Percentiles rank a stretch among this genome's conserved stretches.
Evolutionary conservation across 2,888 invertebrate genomes (phyloP).

Genomic region (Gastrophysa polygoni): DNA sequence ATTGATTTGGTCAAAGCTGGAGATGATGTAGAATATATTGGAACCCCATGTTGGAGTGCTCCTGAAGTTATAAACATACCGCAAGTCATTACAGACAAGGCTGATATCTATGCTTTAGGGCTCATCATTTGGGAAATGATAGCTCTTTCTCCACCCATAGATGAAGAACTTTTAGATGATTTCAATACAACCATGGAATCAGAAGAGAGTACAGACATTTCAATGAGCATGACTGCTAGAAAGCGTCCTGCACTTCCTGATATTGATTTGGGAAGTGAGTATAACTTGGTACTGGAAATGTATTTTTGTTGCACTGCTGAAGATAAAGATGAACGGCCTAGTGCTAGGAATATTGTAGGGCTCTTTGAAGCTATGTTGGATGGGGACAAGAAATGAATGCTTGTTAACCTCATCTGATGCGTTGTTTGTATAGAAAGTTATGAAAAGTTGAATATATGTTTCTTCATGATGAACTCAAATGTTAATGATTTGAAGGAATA

Average conservation of each 20-base stretch:
- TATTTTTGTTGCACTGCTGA: conserved; percentile 75
- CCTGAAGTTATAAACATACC: conserved; percentile 74
- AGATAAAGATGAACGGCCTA: conserved; percentile 64
- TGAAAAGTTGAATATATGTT: too few species aligned
- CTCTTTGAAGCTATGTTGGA: conserved; percentile 12
- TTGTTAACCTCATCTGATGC: too few species aligned
- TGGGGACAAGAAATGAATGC: too few species aligned
- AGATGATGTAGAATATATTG: conserved; percentile 66
- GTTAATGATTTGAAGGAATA: too few species aligned
- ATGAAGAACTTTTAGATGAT: conserved; percentile 45
- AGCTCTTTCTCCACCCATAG: conserved; percentile 69
- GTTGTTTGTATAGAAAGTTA: too few species aligned
- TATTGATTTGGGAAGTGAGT: conserved; percentile 65
- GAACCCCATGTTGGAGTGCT: conserved; percentile 80
- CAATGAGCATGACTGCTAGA: conserved; percentile 47
- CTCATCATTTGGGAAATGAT: conserved; percentile 84
- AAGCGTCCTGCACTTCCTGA: conserved; percentile 71
- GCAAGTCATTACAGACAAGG: conserved; percentile 68
- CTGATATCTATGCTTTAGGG: conserved; percentile 83
- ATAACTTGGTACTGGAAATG: conserved; percentile 68
- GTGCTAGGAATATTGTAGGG: conserved; percentile 55
- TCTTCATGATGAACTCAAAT: too few species aligned
- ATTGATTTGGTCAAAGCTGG: conserved; percentile 63
- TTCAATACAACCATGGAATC: conserved; percentile 48
- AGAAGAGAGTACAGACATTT: conserved; percentile 9